Percentiles rank a stretch among this genome's conserved stretches.
phyloP scores from a whole-genome alignment of 1,140 invertebrate genomes.

The Adelges cooleyi region DNA sequence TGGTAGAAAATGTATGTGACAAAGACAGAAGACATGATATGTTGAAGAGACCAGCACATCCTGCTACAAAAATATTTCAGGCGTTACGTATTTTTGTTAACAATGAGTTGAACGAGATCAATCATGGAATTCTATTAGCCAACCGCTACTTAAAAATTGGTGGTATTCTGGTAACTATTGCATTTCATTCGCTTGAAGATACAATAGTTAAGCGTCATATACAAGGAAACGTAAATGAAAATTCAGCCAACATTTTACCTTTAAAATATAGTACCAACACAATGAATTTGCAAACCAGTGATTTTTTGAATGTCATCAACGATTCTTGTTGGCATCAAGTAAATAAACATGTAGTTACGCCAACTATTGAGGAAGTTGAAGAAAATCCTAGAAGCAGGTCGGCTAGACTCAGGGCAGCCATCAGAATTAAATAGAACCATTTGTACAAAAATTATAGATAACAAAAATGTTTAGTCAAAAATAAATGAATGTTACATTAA shows the following conservation, averaged over 20 bases:
- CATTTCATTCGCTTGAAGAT: constrained; percentile 91
- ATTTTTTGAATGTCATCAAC: constrained; percentile 41
- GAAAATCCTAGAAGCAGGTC: constrained; percentile 73
- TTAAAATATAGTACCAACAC: constrained; percentile 44
- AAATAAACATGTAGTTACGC: constrained; percentile 67
- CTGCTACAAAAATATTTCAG: constrained; percentile 87
- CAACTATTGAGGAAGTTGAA: constrained; percentile 58
- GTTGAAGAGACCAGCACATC: constrained; percentile 59
- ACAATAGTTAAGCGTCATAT: constrained; percentile 88
- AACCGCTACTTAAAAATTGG: constrained; percentile 61
- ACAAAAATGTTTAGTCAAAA: not conserved
- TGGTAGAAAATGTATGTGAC: constrained; percentile 57
- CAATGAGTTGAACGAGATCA: constrained; percentile 92
- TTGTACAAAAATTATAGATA: constrained; percentile 26
- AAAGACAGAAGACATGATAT: constrained; percentile 52
- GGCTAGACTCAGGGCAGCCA: constrained; percentile 73
- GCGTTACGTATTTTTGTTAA: constrained; percentile 93
- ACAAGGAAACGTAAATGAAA: constrained; percentile 41
- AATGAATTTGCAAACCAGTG: not conserved
- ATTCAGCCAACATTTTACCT: constrained; percentile 50
- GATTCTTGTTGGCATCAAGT: constrained; percentile 60
- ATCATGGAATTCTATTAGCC: constrained; percentile 73
- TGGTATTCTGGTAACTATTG: constrained; percentile 67
- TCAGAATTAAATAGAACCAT: constrained; percentile 48
- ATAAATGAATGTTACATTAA: not conserved